phyloP scores from a whole-genome alignment of 2,888 invertebrate genomes.

The Nasonovia ribisnigri region DNA sequence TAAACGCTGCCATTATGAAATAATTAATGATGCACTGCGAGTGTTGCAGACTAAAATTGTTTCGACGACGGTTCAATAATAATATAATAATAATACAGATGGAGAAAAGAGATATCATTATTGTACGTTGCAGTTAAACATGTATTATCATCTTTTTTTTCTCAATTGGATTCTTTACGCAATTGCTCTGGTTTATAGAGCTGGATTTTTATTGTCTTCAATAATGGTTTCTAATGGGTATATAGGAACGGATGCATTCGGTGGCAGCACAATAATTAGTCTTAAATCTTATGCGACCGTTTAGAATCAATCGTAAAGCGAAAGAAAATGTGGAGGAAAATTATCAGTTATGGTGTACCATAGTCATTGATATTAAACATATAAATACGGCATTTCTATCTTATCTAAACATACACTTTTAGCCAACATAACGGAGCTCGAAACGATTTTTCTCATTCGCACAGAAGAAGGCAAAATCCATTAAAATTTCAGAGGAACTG shows the following conservation, averaged over 20 bases:
- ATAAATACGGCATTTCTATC: neutral
- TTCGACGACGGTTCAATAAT: slow-evolving; percentile 35
- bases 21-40: slow-evolving; percentile 57
- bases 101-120: neutral
- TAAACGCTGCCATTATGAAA: slow-evolving; percentile 55
- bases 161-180: neutral
- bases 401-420: neutral
- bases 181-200: neutral
- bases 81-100: slow-evolving; percentile 7
- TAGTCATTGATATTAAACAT: neutral
- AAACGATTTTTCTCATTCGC: neutral
- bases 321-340: neutral
- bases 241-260: neutral
- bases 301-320: neutral
- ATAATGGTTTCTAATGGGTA: neutral
- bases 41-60: slow-evolving; percentile 49
- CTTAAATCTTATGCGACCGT: neutral
- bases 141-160: neutral
- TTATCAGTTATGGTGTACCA: neutral
- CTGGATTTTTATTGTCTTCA: neutral
- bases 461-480: neutral
- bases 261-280: neutral
- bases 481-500: no score
- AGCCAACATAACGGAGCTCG: neutral
- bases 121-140: neutral